Percentiles rank a stretch among this genome's conserved stretches.
These are phyloP conservation scores for Microctonus hyperodae DNA, from an alignment of 2,888 invertebrate genomes.

Conservation along the genomic window DNA sequence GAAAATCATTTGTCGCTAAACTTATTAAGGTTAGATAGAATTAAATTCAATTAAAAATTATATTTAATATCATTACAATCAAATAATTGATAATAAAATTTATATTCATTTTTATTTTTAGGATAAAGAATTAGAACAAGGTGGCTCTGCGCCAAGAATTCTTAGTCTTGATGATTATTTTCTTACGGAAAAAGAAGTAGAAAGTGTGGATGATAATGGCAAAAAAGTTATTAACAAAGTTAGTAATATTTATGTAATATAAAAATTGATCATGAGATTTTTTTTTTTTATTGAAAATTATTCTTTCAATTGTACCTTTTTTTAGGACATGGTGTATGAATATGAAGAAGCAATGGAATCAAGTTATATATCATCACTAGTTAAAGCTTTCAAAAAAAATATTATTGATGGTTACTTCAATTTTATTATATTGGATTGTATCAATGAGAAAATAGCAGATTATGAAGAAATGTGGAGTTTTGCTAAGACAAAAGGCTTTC, in stretches of 20 bases:
- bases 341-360: slow-evolving; percentile 86
- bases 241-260: slow-evolving; percentile 20
- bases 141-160: slow-evolving; percentile 89
- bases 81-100: slow-evolving; percentile 21
- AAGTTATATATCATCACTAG: slow-evolving; percentile 80
- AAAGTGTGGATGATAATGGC: slow-evolving; percentile 75
- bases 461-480: slow-evolving; percentile 90
- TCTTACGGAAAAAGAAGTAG: slow-evolving; percentile 84
- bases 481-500: slow-evolving; percentile 84
- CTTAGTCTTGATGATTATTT: slow-evolving; percentile 96
- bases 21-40: slow-evolving; percentile 74
- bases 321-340: slow-evolving; percentile 82
- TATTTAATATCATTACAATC: neutral
- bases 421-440: slow-evolving; percentile 91
- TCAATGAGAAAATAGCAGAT: slow-evolving; percentile 81
- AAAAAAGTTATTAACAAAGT: slow-evolving; percentile 73
- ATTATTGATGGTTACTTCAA: slow-evolving; percentile 89
- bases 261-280: no score
- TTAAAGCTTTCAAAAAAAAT: slow-evolving; percentile 90
- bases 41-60: slow-evolving; percentile 1
- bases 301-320: slow-evolving; percentile 12
- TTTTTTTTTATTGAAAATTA: neutral
- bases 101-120: slow-evolving; percentile 50
- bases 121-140: slow-evolving; percentile 80
- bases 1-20: slow-evolving; percentile 90